These are phyloP conservation scores for Nettapus auritus DNA, from an alignment of 2,113 vertebrate genomes.

Conservation along the genomic window DNA sequence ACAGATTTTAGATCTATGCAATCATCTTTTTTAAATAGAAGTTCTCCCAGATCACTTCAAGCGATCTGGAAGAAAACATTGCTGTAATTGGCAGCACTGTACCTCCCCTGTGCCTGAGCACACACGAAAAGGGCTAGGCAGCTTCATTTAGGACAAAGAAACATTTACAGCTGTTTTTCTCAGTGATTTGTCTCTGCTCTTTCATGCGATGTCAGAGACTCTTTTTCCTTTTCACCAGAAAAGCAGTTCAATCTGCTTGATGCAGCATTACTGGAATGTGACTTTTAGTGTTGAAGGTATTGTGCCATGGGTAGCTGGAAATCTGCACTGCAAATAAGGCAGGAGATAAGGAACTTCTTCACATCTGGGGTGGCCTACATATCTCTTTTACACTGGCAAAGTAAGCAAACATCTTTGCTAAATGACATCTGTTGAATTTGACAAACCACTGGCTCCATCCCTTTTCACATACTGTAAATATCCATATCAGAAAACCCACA, in stretches of 20 bases:
- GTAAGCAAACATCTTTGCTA: conserved; percentile 13
- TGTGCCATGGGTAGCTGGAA: background rate
- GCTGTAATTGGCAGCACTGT: background rate
- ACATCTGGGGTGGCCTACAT: conserved; percentile 35
- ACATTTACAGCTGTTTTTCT: background rate
- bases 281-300: background rate
- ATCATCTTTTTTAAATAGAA: background rate
- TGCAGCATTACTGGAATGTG: background rate
- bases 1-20: background rate
- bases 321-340: background rate
- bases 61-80: background rate
- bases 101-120: background rate
- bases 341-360: conserved; percentile 39
- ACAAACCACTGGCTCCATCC: background rate
- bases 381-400: conserved; percentile 24
- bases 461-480: conserved; percentile 40
- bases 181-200: background rate
- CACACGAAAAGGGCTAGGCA: background rate
- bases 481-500: conserved; percentile 43
- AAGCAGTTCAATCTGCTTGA: background rate
- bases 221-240: background rate
- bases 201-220: background rate
- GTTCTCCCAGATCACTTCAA: background rate
- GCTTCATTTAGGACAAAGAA: background rate
- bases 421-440: conserved; percentile 14